These are phyloP conservation scores for Penelope pileata DNA, from an alignment of 2,113 vertebrate genomes.

Conservation along the genomic window DNA sequence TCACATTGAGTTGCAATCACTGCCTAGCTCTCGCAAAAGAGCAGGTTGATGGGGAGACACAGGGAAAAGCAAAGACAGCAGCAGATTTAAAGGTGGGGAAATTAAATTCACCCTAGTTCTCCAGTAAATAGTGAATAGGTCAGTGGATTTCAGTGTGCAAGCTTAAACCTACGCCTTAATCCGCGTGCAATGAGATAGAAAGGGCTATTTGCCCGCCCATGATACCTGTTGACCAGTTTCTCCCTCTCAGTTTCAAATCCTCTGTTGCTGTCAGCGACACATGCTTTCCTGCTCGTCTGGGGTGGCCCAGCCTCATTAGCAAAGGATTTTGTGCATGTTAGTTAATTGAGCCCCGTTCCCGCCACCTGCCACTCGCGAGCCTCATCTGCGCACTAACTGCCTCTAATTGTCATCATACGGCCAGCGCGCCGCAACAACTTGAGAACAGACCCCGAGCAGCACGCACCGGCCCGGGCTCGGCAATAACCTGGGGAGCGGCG, in stretches of 20 bases:
- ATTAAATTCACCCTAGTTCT: neutral
- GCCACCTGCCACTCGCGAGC: constrained; percentile 79
- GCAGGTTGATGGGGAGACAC: neutral
- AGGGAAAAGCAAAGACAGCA: neutral
- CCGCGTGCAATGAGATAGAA: rapidly evolving
- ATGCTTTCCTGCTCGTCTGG: constrained; percentile 70
- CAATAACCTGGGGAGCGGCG: constrained; percentile 17
- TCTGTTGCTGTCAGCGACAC: constrained; percentile 63
- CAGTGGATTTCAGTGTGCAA: rapidly evolving
- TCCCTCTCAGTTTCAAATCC: constrained; percentile 39
- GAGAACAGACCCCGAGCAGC: constrained; percentile 78
- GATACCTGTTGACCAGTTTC: constrained; percentile 74
- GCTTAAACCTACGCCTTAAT: neutral
- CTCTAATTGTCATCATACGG: constrained; percentile 81
- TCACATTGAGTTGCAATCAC: neutral
- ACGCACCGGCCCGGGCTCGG: constrained; percentile 26
- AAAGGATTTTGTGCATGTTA: constrained; percentile 76
- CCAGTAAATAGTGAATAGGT: neutral
- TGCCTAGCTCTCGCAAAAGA: neutral
- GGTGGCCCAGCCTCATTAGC: constrained; percentile 84
- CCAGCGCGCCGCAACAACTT: constrained; percentile 71
- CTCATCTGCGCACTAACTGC: constrained; percentile 81
- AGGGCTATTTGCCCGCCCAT: neutral
- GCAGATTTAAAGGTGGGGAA: neutral
- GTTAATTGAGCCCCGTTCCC: constrained; percentile 79